These are phyloP conservation scores for Hipparchia semele DNA, from an alignment of 2,888 invertebrate genomes.

Conservation along the genomic window DNA sequence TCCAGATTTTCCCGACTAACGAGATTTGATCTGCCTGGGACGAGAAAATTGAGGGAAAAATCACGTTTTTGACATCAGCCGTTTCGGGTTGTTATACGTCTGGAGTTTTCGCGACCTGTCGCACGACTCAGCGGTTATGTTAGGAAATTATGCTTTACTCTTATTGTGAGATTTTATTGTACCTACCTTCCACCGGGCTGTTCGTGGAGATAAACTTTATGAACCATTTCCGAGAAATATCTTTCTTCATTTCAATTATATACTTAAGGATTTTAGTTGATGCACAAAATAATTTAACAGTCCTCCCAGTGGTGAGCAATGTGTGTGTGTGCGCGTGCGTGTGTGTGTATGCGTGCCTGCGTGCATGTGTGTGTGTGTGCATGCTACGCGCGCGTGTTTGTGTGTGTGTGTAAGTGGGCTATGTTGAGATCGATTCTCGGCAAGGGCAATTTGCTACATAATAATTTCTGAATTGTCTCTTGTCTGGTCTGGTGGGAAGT, in stretches of 20 bases:
- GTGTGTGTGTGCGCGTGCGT: not conserved
- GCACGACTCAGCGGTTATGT: constrained; percentile 3
- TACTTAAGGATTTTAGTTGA: no score
- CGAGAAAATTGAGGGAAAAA: constrained; percentile 30
- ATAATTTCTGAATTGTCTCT: no score
- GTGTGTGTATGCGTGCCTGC: no score
- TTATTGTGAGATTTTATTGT: constrained; percentile 3
- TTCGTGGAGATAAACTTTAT: not conserved
- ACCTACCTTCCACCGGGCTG: not conserved
- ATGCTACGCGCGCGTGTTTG: no score
- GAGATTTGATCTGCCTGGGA: constrained; percentile 41
- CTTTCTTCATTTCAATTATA: not conserved
- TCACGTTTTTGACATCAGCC: constrained; percentile 30
- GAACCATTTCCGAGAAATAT: not conserved
- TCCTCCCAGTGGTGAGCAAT: no score
- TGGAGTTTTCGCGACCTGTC: constrained; percentile 4
- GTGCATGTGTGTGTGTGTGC: no score
- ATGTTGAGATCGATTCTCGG: no score
- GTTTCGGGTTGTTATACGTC: constrained; percentile 2
- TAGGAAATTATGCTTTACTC: constrained; percentile 5
- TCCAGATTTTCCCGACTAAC: constrained; percentile 49
- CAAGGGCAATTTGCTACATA: no score
- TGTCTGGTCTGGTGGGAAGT: no score
- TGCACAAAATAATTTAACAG: no score
- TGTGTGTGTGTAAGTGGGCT: no score